Conservation (phyloP, 2,113 vertebrate species). For the Brachypodius melanocephalos region DNA sequence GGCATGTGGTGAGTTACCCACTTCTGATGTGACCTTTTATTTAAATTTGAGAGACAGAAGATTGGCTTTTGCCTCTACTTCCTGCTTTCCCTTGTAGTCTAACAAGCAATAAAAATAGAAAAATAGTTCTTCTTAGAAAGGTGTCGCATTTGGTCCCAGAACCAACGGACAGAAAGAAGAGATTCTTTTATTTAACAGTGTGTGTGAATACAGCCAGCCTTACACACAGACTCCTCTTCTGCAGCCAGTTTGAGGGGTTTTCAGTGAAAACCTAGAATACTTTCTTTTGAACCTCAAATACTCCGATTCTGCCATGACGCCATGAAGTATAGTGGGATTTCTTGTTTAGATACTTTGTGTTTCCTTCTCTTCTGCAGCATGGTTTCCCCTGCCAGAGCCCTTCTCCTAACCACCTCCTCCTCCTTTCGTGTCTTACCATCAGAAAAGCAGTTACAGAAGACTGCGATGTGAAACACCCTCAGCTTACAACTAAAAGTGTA, state of each 20-base stretch:
- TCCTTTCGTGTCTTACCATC: neutral
- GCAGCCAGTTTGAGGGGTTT: neutral
- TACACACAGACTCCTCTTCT: neutral
- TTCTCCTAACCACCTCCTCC: neutral
- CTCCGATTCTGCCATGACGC: neutral
- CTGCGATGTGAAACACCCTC: neutral
- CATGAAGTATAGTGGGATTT: neutral
- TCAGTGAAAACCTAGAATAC: neutral
- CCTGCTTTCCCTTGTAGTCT: neutral
- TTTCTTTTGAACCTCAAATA: neutral
- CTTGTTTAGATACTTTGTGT: neutral
- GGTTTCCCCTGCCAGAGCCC: neutral
- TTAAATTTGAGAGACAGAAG: neutral
- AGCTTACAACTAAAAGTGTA: neutral
- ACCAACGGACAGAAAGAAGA: neutral
- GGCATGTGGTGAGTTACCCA: neutral
- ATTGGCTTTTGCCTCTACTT: neutral
- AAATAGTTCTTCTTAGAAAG: neutral
- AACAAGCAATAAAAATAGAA: neutral
- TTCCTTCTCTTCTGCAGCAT: neutral
- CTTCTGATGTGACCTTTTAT: neutral
- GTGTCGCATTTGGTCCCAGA: neutral
- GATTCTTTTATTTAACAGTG: neutral
- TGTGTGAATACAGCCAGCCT: neutral
- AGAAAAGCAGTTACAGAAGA: neutral